These are phyloP conservation scores for Gyps fulvus DNA, from an alignment of 2,113 vertebrate species.

Conservation along the genomic window DNA sequence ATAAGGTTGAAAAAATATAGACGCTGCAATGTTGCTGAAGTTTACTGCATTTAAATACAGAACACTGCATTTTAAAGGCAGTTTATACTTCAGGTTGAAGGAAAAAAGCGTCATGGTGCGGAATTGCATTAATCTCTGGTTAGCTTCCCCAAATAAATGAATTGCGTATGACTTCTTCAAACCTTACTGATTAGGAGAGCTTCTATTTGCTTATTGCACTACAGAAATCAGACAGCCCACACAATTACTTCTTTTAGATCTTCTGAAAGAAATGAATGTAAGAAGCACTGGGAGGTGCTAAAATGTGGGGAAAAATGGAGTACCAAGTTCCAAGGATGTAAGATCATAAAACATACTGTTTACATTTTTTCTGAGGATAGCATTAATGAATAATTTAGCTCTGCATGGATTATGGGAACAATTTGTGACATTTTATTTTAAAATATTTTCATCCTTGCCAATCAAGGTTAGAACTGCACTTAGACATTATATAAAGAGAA, in stretches of 20 bases:
- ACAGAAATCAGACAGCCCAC: neutral
- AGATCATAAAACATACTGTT: neutral
- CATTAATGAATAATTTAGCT: constrained; percentile 38
- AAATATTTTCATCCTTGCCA: constrained; percentile 10
- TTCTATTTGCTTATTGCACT: neutral
- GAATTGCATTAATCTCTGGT: neutral
- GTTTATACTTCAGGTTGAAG: neutral
- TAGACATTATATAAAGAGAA: neutral
- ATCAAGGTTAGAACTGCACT: neutral
- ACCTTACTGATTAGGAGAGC: neutral
- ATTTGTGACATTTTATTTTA: neutral
- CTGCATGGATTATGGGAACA: neutral
- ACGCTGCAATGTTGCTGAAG: neutral
- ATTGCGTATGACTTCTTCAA: neutral
- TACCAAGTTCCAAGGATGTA: neutral
- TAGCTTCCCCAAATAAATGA: neutral
- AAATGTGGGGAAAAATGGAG: neutral
- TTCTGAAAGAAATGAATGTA: neutral
- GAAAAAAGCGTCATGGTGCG: neutral
- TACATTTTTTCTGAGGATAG: neutral
- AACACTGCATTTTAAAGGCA: neutral
- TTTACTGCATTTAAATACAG: neutral
- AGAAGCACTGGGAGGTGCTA: neutral
- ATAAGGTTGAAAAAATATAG: neutral
- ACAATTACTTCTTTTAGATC: neutral